Conservation (phyloP, 2,797 vertebrate genomes). For the Pyrocephalus nanus region DNA sequence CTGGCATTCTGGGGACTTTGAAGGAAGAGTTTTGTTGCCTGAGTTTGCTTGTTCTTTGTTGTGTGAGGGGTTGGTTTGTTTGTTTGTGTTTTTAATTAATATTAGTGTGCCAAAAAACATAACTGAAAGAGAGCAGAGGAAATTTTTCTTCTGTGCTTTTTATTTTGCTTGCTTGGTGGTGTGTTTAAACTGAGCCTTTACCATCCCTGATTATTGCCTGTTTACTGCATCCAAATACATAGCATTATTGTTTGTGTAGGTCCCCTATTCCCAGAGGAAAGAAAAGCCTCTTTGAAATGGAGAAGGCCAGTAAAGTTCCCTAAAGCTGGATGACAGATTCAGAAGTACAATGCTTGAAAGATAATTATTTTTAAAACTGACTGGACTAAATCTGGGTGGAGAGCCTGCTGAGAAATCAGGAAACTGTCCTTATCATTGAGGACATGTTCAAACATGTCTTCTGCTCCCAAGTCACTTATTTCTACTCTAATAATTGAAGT, state of each 20-base stretch:
- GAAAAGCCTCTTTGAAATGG: neutral
- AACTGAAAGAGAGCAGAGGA: neutral
- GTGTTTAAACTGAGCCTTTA: neutral
- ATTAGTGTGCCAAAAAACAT: neutral
- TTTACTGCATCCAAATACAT: neutral
- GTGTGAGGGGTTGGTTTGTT: neutral
- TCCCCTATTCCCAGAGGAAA: neutral
- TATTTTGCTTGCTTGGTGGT: neutral
- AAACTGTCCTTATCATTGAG: neutral
- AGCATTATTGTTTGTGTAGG: neutral
- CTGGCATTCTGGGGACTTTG: neutral
- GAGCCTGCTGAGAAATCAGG: neutral
- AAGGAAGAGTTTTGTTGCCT: neutral
- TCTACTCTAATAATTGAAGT: neutral
- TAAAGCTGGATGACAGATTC: neutral
- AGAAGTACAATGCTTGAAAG: neutral
- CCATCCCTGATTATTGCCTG: neutral
- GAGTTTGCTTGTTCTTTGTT: neutral
- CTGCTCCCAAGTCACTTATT: neutral
- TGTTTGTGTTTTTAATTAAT: neutral
- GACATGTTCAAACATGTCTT: neutral
- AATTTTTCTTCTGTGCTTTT: neutral
- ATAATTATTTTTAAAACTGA: neutral
- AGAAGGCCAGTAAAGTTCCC: neutral
- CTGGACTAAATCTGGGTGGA: neutral